These are phyloP conservation scores for Chloroceryle inda DNA, from an alignment of 2,797 vertebrate genomes.

Conservation along the genomic window DNA sequence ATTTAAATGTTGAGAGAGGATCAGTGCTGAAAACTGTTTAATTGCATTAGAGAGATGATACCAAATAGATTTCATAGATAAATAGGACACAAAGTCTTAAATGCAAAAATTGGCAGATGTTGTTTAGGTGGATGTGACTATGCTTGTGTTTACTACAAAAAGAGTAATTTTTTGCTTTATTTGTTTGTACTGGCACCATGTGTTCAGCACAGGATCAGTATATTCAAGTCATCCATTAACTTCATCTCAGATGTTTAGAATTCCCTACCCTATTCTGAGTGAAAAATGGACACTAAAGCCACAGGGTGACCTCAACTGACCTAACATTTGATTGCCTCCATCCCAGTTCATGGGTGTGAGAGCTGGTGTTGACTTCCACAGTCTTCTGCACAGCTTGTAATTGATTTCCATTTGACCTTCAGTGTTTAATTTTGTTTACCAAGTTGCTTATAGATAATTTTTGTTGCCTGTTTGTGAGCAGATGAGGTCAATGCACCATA, in stretches of 20 bases:
- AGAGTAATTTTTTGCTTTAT: neutral
- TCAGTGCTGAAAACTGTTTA: neutral
- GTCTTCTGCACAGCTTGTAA: slow-evolving; percentile 47
- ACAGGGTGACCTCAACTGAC: slow-evolving; percentile 63
- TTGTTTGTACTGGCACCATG: slow-evolving; percentile 32
- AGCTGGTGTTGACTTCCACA: slow-evolving; percentile 43
- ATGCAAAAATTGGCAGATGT: neutral
- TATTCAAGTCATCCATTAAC: slow-evolving; percentile 62
- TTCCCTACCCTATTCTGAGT: slow-evolving; percentile 60
- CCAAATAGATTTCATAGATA: neutral
- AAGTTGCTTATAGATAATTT: neutral
- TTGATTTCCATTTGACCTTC: slow-evolving; percentile 70
- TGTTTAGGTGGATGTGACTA: neutral
- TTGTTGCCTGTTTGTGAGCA: slow-evolving; percentile 3
- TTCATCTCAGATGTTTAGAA: slow-evolving; percentile 71
- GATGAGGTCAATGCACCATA: neutral
- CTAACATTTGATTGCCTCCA: slow-evolving; percentile 56
- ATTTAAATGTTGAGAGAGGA: neutral
- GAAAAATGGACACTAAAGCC: slow-evolving; percentile 67
- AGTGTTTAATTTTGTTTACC: slow-evolving; percentile 43
- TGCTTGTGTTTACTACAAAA: slow-evolving; percentile 4
- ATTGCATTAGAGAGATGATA: neutral
- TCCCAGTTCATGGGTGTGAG: slow-evolving; percentile 20
- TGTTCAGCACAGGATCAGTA: neutral
- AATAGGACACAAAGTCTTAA: neutral